Percentiles rank a stretch among this genome's conserved stretches.
phyloP scores from a whole-genome alignment of 2,113 vertebrate species.

The Vireo altiloquus region DNA sequence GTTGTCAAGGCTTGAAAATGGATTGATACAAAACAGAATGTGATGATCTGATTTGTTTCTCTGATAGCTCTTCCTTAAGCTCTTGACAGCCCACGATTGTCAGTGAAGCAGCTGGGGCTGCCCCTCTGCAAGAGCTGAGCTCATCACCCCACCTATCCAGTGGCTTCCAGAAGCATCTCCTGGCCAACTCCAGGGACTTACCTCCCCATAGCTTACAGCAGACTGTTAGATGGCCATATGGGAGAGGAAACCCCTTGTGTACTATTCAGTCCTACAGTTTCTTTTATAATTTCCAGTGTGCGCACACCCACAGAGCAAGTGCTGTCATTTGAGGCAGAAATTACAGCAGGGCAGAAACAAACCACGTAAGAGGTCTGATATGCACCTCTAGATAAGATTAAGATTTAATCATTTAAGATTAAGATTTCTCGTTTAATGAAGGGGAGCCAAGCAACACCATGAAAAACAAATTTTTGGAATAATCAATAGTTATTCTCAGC shows the following conservation, averaged over 20 bases:
- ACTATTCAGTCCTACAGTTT: not conserved
- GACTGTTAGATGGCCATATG: accelerated
- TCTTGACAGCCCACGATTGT: not conserved
- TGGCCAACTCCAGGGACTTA: not conserved
- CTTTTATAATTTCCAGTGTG: not conserved
- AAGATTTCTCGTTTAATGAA: not conserved
- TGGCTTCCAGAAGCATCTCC: not conserved
- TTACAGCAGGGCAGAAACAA: not conserved
- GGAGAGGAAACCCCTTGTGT: not conserved
- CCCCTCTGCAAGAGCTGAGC: not conserved
- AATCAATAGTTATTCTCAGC: not conserved
- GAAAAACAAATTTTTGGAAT: not conserved
- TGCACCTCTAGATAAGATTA: not conserved
- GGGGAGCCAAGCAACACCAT: not conserved
- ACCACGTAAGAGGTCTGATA: not conserved
- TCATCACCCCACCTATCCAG: not conserved
- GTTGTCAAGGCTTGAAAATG: not conserved
- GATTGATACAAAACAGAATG: not conserved
- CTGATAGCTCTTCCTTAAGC: not conserved
- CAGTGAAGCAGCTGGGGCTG: not conserved
- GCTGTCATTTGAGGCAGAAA: not conserved
- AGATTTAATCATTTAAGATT: not conserved
- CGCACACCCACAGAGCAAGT: not conserved
- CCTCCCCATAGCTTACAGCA: not conserved
- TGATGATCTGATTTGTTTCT: not conserved